These are phyloP conservation scores for Patagioenas fasciata DNA, from an alignment of 2,113 vertebrate species.

Conservation along the genomic window DNA sequence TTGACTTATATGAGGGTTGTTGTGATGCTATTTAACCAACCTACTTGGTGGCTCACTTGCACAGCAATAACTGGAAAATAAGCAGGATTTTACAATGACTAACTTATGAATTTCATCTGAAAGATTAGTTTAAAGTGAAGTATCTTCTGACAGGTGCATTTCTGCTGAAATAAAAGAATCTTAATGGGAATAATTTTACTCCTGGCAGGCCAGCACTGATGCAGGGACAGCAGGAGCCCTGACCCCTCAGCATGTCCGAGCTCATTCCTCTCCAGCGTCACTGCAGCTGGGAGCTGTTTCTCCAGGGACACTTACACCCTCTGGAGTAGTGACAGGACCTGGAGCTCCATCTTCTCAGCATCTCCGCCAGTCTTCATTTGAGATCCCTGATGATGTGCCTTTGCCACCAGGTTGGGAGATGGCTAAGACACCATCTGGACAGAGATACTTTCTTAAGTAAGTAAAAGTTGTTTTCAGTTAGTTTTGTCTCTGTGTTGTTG, in stretches of 20 bases:
- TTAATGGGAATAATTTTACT: constrained; percentile 36
- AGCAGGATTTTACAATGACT: neutral
- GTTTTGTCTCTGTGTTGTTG: neutral
- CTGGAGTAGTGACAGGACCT: constrained; percentile 78
- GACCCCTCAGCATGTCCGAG: constrained; percentile 92
- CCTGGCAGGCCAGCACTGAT: constrained; percentile 90
- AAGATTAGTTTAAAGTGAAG: neutral
- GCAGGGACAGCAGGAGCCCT: constrained; percentile 88
- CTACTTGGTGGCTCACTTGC: neutral
- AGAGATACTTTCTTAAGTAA: constrained; percentile 99
- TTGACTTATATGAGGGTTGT: neutral
- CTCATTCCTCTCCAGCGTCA: constrained; percentile 96
- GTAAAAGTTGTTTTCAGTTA: constrained; percentile 50
- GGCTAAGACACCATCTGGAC: constrained; percentile 96
- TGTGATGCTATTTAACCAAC: neutral
- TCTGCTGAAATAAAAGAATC: neutral
- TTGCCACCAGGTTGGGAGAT: constrained; percentile 97
- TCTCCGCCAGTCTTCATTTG: constrained; percentile 97
- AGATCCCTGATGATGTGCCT: constrained; percentile 94
- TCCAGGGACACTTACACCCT: constrained; percentile 79
- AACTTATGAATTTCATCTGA: neutral
- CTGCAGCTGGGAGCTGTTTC: constrained; percentile 89
- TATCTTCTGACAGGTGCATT: neutral
- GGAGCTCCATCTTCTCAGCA: constrained; percentile 84
- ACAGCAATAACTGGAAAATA: neutral